Conservation (phyloP, 1,140 invertebrate genomes). For the Drosophila seguyi region DNA sequence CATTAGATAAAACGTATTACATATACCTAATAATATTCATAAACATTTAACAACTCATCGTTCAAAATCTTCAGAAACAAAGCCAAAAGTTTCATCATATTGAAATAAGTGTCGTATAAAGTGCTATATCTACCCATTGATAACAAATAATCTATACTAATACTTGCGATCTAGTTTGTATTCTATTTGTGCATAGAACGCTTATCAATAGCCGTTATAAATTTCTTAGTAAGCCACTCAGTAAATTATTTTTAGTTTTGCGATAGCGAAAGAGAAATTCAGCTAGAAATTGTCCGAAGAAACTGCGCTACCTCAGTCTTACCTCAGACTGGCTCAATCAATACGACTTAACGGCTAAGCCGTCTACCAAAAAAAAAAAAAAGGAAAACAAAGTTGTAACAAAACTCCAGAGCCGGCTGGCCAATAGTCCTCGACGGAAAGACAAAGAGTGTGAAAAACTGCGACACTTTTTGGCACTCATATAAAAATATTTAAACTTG, state of each 20-base stretch:
- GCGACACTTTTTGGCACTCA: slow-evolving; percentile 59
- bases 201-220: slow-evolving; percentile 13
- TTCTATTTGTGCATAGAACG: not conserved
- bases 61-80: not conserved
- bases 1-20: not conserved
- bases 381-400: slow-evolving; percentile 42
- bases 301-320: slow-evolving; percentile 7
- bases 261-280: not conserved
- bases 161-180: not conserved
- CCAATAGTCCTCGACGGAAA: slow-evolving; percentile 27
- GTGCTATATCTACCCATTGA: slow-evolving; percentile 1
- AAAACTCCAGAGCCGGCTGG: slow-evolving; percentile 37
- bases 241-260: not conserved
- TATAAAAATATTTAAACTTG: slow-evolving; percentile 75
- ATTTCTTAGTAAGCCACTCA: slow-evolving; percentile 20
- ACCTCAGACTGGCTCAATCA: slow-evolving; percentile 36
- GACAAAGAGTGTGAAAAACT: slow-evolving; percentile 41
- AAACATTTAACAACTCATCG: not conserved
- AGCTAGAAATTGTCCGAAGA: slow-evolving; percentile 5
- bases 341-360: slow-evolving; percentile 67
- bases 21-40: not conserved
- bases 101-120: not conserved
- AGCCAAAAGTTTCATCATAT: not conserved
- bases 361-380: slow-evolving; percentile 8
- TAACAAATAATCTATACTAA: slow-evolving; percentile 24